Conservation (phyloP, 1,140 invertebrate species). For the Drosophila bifasciata region DNA sequence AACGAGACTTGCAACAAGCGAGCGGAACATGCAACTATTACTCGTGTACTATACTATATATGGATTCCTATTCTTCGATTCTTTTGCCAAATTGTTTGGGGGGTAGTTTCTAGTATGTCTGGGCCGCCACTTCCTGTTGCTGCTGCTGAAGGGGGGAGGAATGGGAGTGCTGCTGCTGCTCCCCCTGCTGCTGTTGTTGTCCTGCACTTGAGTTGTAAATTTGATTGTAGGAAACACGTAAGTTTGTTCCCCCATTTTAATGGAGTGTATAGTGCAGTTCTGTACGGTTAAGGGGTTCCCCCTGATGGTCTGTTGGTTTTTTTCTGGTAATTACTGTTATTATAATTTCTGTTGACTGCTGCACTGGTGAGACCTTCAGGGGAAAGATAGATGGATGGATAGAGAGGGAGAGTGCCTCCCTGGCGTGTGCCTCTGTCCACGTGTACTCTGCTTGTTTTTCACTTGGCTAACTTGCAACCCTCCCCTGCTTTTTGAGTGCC, state of each 20-base stretch:
- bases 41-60: constrained; percentile 5
- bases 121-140: constrained; percentile 32
- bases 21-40: constrained; percentile 62
- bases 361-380: constrained; percentile 10
- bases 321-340: constrained; percentile 77
- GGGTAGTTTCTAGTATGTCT: constrained; percentile 25
- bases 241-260: constrained; percentile 35
- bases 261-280: constrained; percentile 6
- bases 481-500: neutral
- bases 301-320: constrained; percentile 31
- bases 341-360: constrained; percentile 81
- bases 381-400: no score
- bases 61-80: constrained; percentile 45
- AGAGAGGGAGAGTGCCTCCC: constrained; percentile 14
- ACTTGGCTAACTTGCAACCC: constrained; percentile 57
- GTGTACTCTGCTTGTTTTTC: constrained; percentile 70
- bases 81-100: constrained; percentile 16
- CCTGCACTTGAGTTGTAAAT: constrained; percentile 70
- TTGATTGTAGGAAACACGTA: constrained; percentile 71
- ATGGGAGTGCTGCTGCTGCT: no score
- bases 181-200: constrained; percentile 30
- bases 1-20: constrained; percentile 62
- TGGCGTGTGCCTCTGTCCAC: constrained; percentile 58
- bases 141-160: constrained; percentile 18
- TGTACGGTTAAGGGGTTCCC: neutral